These are phyloP conservation scores for Ciconia stormi DNA, from an alignment of 2,113 vertebrate species.

Conservation along the genomic window DNA sequence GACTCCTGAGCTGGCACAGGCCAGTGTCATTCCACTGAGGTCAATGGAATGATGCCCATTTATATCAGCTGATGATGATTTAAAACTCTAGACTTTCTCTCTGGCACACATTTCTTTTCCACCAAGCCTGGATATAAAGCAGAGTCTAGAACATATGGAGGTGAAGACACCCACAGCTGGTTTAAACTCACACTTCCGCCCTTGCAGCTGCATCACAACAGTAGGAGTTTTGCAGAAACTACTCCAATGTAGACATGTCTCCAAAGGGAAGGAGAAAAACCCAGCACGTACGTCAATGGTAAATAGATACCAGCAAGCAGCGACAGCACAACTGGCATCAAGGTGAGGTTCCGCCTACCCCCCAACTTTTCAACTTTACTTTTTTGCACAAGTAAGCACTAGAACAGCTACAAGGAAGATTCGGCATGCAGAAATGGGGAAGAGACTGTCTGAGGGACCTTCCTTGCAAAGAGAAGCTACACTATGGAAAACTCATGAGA, in stretches of 20 bases:
- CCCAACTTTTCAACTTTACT: not conserved
- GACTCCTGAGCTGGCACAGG: not conserved
- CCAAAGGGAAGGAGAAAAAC: not conserved
- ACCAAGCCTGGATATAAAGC: not conserved
- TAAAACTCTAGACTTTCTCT: not conserved
- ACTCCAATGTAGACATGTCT: not conserved
- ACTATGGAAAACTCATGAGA: not conserved
- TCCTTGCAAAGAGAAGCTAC: not conserved
- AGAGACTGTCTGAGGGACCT: not conserved
- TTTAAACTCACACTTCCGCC: not conserved
- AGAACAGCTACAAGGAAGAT: not conserved
- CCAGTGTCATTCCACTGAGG: not conserved
- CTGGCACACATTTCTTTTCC: not conserved
- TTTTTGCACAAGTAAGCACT: not conserved
- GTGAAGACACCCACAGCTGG: not conserved
- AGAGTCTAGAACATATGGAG: not conserved
- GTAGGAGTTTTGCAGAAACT: not conserved
- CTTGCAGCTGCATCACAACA: not conserved
- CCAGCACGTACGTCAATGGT: accelerated
- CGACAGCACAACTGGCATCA: not conserved
- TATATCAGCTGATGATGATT: not conserved
- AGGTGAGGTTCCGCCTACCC: not conserved
- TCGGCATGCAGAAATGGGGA: not conserved
- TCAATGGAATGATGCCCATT: not conserved
- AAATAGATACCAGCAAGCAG: not conserved